A percentile compares a stretch with the other conserved stretches of the same genome.
Evolutionary conservation across 2,113 vertebrate genomes (phyloP).

Genomic region (Scomber scombrus): DNA sequence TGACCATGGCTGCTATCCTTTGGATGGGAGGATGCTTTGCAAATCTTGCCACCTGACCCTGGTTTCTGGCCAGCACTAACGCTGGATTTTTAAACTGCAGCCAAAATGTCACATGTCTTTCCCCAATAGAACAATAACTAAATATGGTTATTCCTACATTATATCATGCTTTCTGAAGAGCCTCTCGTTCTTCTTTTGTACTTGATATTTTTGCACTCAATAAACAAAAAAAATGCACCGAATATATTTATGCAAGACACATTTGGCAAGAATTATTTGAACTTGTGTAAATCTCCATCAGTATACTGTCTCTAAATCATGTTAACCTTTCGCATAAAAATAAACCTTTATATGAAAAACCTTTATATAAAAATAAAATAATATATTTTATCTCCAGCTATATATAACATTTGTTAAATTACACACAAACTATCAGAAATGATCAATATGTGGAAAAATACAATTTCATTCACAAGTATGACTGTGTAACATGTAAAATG

Average conservation of each 20-base stretch:
- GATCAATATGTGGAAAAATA: background rate
- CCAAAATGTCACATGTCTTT: conserved; percentile 11
- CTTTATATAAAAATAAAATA: conserved; percentile 57
- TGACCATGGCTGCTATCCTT: conserved; percentile 90
- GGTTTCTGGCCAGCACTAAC: conserved; percentile 72
- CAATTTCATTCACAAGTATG: background rate
- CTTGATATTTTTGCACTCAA: conserved; percentile 79
- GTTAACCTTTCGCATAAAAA: conserved; percentile 39
- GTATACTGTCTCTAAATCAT: conserved; percentile 26
- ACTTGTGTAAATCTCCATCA: conserved; percentile 16
- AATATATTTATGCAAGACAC: conserved; percentile 74
- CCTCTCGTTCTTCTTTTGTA: conserved; percentile 53
- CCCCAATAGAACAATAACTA: conserved; percentile 9
- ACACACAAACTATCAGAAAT: background rate
- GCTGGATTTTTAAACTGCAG: conserved; percentile 1
- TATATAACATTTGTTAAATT: conserved; percentile 2
- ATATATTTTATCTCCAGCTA: conserved; percentile 68
- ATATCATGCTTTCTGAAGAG: conserved; percentile 50
- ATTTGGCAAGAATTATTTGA: conserved; percentile 15
- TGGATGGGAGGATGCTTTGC: conserved; percentile 90
- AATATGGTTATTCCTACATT: conserved; percentile 47
- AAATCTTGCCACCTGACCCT: conserved; percentile 87
- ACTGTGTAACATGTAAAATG: background rate
- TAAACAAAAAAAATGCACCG: conserved; percentile 72
- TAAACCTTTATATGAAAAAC: conserved; percentile 12